These are phyloP conservation scores for Holacanthella duospinosa DNA, from an alignment of 2,888 invertebrate genomes.

Conservation along the genomic window DNA sequence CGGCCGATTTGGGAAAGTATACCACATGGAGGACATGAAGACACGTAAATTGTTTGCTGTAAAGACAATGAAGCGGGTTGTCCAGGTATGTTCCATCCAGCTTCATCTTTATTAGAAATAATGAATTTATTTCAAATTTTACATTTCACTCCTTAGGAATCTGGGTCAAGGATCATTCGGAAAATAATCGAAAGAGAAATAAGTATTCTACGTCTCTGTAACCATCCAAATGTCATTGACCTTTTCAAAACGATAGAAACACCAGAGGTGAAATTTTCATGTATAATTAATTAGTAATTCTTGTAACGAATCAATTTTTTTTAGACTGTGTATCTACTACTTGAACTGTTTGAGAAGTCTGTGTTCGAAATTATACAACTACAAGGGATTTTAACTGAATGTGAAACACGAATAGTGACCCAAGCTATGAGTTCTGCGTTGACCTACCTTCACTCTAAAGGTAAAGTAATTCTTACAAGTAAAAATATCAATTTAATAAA, in stretches of 20 bases:
- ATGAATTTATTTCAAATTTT: not conserved
- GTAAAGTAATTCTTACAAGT: not conserved
- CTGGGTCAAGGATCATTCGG: not conserved
- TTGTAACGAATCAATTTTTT: too few species aligned
- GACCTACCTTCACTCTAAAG: not conserved
- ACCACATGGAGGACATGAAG: not conserved
- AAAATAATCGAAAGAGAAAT: slow-evolving; percentile 4
- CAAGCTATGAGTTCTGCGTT: not conserved
- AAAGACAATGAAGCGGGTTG: not conserved
- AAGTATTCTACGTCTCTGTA: not conserved
- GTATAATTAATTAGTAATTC: not conserved
- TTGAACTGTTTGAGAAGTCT: not conserved
- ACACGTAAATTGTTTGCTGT: not conserved
- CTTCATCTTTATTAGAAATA: not conserved
- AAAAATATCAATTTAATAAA: not conserved
- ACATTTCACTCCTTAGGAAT: not conserved
- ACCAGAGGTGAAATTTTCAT: not conserved
- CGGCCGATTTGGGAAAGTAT: not conserved
- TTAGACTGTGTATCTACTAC: not conserved
- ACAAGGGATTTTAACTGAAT: not conserved
- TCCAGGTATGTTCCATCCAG: not conserved
- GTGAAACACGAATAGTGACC: not conserved
- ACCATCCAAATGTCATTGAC: not conserved
- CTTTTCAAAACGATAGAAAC: not conserved
- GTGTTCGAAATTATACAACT: not conserved